phyloP scores from a whole-genome alignment of 2,888 invertebrate species.

The Artemia sp. region DNA sequence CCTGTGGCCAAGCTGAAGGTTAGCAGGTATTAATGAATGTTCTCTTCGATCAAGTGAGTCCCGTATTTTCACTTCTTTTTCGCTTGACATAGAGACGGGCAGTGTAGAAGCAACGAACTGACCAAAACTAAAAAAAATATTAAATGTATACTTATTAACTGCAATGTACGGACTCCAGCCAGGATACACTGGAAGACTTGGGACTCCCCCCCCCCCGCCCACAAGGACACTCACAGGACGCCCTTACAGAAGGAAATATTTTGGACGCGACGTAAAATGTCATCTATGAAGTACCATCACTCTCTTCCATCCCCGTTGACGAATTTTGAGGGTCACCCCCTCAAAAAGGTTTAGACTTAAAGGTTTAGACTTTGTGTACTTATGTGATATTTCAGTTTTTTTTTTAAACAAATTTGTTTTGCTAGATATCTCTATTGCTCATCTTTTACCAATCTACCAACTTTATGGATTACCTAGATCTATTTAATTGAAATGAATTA shows the following conservation, averaged over 20 bases:
- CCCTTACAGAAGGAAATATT: slow-evolving; percentile 3
- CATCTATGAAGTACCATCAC: background rate
- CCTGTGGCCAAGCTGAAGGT: slow-evolving; percentile 20
- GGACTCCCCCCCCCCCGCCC: too few relatives aligned
- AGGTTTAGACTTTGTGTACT: too few relatives aligned
- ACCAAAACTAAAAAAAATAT: slow-evolving; percentile 45
- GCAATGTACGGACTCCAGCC: slow-evolving; percentile 23
- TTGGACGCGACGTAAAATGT: background rate
- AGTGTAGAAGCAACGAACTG: slow-evolving; percentile 84
- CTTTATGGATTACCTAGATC: too few relatives aligned
- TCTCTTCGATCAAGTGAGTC: slow-evolving; percentile 23
- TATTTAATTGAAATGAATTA: too few relatives aligned
- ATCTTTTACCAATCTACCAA: too few relatives aligned
- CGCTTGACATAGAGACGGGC: slow-evolving; percentile 37
- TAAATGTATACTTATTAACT: slow-evolving; percentile 22
- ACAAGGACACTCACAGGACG: too few relatives aligned
- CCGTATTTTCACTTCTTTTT: slow-evolving; percentile 27
- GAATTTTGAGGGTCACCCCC: too few relatives aligned
- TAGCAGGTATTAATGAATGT: slow-evolving; percentile 18
- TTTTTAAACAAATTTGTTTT: too few relatives aligned
- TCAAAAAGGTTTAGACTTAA: too few relatives aligned
- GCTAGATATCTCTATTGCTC: too few relatives aligned
- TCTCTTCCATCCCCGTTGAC: too few relatives aligned
- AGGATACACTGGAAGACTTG: slow-evolving; percentile 18
- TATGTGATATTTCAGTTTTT: too few relatives aligned